These are phyloP conservation scores for Ptilorrhoa leucosticta DNA, from an alignment of 2,113 vertebrate species.

Conservation along the genomic window DNA sequence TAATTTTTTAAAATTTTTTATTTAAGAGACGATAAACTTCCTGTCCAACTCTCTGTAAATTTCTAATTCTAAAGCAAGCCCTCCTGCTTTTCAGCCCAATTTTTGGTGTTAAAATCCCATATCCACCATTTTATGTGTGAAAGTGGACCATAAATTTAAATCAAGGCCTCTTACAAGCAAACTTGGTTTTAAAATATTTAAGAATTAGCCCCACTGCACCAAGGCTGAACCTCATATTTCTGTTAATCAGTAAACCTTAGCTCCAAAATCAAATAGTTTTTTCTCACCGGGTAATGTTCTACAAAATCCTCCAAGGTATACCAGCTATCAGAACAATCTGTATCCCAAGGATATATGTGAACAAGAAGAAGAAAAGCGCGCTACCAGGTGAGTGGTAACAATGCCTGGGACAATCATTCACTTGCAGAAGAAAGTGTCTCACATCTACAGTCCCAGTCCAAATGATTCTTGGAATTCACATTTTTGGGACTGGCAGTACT, in stretches of 20 bases:
- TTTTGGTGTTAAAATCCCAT: not conserved
- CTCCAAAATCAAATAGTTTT: not conserved
- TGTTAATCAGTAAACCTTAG: not conserved
- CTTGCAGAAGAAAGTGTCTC: not conserved
- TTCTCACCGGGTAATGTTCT: not conserved
- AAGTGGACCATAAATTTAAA: not conserved
- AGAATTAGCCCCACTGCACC: not conserved
- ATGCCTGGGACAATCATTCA: not conserved
- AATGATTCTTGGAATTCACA: not conserved
- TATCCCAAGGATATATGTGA: not conserved
- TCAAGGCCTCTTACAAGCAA: not conserved
- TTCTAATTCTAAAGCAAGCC: not conserved
- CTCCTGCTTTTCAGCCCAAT: not conserved
- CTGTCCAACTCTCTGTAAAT: not conserved
- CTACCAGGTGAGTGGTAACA: not conserved
- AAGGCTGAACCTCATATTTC: not conserved
- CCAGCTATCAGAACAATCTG: not conserved
- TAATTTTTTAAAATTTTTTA: not conserved
- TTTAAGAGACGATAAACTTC: not conserved
- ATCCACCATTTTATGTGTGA: not conserved
- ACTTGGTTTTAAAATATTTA: conserved; percentile 6
- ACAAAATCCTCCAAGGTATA: not conserved
- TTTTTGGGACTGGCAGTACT: not conserved
- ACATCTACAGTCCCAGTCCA: not conserved
- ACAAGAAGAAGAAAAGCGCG: not conserved